These are phyloP conservation scores for Bovichtus variegatus DNA, from an alignment of 2,797 vertebrate species.

Conservation along the genomic window DNA sequence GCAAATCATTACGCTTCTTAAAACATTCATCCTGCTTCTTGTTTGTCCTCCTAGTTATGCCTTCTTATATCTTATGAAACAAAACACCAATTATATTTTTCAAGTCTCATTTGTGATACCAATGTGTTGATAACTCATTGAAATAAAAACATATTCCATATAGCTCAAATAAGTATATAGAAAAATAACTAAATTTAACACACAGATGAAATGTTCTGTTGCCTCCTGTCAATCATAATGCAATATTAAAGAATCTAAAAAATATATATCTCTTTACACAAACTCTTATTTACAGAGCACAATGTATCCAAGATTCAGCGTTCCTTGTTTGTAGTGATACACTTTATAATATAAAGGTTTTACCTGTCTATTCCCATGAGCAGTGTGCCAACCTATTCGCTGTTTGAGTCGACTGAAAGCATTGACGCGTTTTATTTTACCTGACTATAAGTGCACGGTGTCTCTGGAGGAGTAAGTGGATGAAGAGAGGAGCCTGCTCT, in stretches of 20 bases:
- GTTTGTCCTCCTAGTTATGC: slow-evolving; percentile 8
- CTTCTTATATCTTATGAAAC: neutral
- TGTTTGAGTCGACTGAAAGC: slow-evolving; percentile 32
- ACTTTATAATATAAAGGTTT: slow-evolving; percentile 27
- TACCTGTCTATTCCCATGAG: slow-evolving; percentile 36
- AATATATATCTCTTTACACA: neutral
- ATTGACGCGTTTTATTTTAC: slow-evolving; percentile 15
- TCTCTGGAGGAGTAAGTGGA: slow-evolving; percentile 39
- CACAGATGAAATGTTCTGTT: neutral
- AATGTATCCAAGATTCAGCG: neutral
- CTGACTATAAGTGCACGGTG: slow-evolving; percentile 23
- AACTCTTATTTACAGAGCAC: neutral
- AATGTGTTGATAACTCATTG: neutral
- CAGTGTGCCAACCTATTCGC: neutral
- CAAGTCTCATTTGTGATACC: neutral
- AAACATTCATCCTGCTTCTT: neutral
- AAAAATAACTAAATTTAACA: neutral
- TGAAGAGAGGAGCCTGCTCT: slow-evolving; percentile 21
- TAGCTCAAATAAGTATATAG: neutral
- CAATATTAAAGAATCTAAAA: neutral
- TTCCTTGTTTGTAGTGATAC: slow-evolving; percentile 22
- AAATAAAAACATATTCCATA: slow-evolving; percentile 5
- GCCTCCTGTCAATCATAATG: neutral
- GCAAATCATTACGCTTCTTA: slow-evolving; percentile 6
- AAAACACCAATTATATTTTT: neutral